These are phyloP conservation scores for Anguilla anguilla DNA, from an alignment of 2,797 vertebrate genomes.

Conservation along the genomic window DNA sequence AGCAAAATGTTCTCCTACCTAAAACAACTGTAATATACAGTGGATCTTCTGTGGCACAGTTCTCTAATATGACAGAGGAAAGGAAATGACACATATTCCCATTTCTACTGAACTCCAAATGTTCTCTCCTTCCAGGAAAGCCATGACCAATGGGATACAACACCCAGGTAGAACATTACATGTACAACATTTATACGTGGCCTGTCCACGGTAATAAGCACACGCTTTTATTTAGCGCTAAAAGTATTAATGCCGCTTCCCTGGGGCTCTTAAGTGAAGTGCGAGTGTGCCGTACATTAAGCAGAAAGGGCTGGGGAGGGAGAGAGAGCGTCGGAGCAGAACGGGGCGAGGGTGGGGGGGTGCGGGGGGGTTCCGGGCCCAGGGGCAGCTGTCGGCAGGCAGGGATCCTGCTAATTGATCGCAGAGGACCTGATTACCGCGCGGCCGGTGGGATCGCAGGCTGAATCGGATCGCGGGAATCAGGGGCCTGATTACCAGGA, in stretches of 20 bases:
- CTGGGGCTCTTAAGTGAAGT: background rate
- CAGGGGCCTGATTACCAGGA: conserved; percentile 55
- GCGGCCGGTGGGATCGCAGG: conserved; percentile 36
- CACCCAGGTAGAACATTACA: background rate
- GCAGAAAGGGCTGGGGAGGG: background rate
- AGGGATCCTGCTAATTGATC: conserved; percentile 49
- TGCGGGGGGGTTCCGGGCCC: background rate
- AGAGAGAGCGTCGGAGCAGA: background rate
- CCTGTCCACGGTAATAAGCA: background rate
- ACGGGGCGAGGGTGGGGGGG: background rate
- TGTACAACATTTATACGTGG: background rate
- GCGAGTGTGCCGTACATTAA: background rate
- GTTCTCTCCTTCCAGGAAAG: background rate
- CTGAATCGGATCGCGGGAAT: conserved; percentile 67
- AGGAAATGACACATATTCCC: background rate
- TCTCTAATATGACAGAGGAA: background rate
- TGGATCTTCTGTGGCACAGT: background rate
- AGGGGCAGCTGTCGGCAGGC: conserved; percentile 19
- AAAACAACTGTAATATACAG: background rate
- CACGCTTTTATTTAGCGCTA: background rate
- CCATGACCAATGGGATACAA: background rate
- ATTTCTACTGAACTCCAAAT: background rate
- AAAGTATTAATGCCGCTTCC: background rate
- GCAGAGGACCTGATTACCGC: conserved; percentile 48
- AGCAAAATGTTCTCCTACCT: conserved; percentile 7